Base-by-base conservation (phyloP, 1,140 invertebrate species). In the Drosophila ogumai region DNA sequence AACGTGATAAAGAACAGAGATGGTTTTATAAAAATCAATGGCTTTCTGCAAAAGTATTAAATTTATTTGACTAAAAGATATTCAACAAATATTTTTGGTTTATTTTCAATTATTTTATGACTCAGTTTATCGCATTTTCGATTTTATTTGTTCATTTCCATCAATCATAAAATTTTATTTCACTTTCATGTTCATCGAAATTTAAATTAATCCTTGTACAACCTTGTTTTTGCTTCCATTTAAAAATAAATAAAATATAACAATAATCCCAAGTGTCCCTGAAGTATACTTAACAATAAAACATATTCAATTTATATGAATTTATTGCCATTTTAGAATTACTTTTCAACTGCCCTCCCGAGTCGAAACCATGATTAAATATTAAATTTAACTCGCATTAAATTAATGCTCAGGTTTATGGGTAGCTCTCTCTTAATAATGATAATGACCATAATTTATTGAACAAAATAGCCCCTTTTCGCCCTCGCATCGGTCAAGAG, bases 371-470 rank as follows among this genome's bases (percentile, higher is more conserved):
- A 15, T 50, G 34, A 72, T 72, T 59, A 72, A 72, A 58, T 59
- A 72, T 72, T 72, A 59, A 72, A 59, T 36, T 43, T 13, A 41
- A 72, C 52, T 31, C n/a, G 66, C 54, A 59, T 72, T 72, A 71
- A 49, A 36, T 58, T 41, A 72, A 59, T 72, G 54, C 44, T 4
- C 54, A 15, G 44, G n/a, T 22, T 69, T 72, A 25, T 19, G 34
- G 19, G 19, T 38, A 15, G 32, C 32, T n/a, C 67, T 12, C 47
- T 38, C 52, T 58, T 72, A 72, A 71, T 71, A 72, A 72, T 34
- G 69, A 72, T 72, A 72, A 72, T 72, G 66, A 57, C 68, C 38
- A 72, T 72, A 59, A 72, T 72, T 73, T 72, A 73, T 73, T 73
- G 54, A 59, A 73, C 49, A 49, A 71, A 69, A 47, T 47, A 72